Conservation (phyloP, 2,888 invertebrate species). For the Brachycybe producta region DNA sequence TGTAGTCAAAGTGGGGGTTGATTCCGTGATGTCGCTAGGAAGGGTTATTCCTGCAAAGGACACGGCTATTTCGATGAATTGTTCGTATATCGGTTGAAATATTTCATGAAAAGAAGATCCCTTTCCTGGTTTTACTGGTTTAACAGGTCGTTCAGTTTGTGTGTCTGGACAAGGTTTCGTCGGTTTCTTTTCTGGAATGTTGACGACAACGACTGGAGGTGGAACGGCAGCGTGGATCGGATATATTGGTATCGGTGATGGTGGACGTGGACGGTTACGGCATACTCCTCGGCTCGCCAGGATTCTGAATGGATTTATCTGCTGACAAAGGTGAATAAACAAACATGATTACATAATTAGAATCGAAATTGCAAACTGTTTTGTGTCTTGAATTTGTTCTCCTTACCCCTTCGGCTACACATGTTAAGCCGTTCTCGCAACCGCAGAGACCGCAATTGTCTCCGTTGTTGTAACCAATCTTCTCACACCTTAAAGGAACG, state of each 20-base stretch:
- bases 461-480: slow-evolving; percentile 10
- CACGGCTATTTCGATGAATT: slow-evolving; percentile 10
- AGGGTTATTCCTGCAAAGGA: slow-evolving; percentile 11
- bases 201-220: not conserved
- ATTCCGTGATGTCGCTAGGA: not conserved
- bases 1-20: not conserved
- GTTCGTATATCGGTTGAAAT: slow-evolving; percentile 15
- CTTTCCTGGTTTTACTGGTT: not conserved
- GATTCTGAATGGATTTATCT: slow-evolving; percentile 9
- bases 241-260: not conserved
- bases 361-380: not conserved
- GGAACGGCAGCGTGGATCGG: not conserved
- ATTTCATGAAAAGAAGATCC: slow-evolving; percentile 10
- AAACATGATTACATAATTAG: slow-evolving; percentile 2
- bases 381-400: not conserved
- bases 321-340: not conserved
- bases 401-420: slow-evolving; percentile 15
- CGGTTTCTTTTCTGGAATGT: not conserved
- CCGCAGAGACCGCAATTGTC: slow-evolving; percentile 16
- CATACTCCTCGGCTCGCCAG: slow-evolving; percentile 12
- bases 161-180: not conserved
- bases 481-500: slow-evolving; percentile 12
- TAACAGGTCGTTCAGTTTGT: not conserved
- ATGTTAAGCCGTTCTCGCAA: slow-evolving; percentile 11
- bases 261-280: not conserved